phyloP scores from a whole-genome alignment of 1,140 invertebrate genomes.

The Rhagoletis pomonella region DNA sequence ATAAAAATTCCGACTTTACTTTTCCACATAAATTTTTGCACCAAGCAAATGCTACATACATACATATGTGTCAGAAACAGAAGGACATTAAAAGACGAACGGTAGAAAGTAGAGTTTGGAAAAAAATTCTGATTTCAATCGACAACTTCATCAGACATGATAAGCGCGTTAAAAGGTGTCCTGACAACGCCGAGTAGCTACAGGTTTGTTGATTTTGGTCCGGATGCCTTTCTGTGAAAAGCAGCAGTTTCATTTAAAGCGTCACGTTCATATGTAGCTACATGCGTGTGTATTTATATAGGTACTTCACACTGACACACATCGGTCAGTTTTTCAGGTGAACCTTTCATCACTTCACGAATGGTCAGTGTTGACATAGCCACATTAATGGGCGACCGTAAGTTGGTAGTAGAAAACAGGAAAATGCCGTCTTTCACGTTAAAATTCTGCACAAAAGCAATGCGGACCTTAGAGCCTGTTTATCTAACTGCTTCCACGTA shows the following conservation, averaged over 20 bases:
- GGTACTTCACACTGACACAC: no score
- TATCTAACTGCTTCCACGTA: background rate
- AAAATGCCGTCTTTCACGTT: background rate
- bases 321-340: background rate
- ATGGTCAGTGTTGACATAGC: background rate
- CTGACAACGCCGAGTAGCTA: background rate
- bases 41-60: background rate
- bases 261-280: no score
- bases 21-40: background rate
- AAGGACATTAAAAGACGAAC: background rate
- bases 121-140: conserved; percentile 31
- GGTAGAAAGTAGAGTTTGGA: background rate
- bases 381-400: conserved; percentile 2
- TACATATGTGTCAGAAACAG: background rate
- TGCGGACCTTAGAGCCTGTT: background rate
- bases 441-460: background rate
- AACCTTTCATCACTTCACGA: background rate
- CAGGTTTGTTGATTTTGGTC: background rate
- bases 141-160: conserved; percentile 50
- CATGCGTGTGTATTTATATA: no score
- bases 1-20: no score
- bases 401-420: background rate
- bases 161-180: conserved; percentile 4
- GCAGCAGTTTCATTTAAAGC: background rate
- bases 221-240: background rate